Percentiles rank a stretch among this genome's conserved stretches.
phyloP scores from a whole-genome alignment of 2,113 vertebrate genomes.

The Mixornis gularis region DNA sequence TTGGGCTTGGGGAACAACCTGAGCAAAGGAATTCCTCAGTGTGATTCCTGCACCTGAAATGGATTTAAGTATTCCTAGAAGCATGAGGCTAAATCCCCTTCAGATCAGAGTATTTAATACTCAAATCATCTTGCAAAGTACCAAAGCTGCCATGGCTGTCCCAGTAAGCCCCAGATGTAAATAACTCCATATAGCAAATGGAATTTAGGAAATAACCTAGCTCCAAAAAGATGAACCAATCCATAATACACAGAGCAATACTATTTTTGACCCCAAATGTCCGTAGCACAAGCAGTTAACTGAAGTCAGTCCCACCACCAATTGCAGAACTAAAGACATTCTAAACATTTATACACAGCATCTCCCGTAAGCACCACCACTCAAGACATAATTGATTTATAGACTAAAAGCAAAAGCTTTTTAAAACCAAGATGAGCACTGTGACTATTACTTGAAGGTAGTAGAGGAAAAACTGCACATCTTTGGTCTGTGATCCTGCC shows the following conservation, averaged over 20 bases:
- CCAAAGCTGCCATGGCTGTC: background rate
- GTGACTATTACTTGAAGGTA: background rate
- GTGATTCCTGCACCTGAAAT: background rate
- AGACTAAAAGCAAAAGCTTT: background rate
- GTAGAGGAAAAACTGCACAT: background rate
- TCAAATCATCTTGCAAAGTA: background rate
- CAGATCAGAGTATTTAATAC: background rate
- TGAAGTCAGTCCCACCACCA: background rate
- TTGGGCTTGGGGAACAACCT: background rate
- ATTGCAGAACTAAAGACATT: background rate
- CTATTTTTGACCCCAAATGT: background rate
- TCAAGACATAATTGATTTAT: background rate
- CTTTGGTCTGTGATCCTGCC: background rate
- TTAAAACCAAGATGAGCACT: background rate
- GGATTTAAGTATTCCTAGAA: background rate
- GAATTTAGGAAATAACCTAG: background rate
- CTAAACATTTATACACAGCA: background rate
- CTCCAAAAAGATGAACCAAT: background rate
- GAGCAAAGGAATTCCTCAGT: background rate
- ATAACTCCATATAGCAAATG: background rate
- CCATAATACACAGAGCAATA: background rate
- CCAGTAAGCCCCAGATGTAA: background rate
- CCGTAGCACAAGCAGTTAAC: background rate
- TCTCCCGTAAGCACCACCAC: background rate
- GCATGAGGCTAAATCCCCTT: background rate